A percentile compares a stretch with the other conserved stretches of the same genome.
Evolutionary conservation across 35 echinoderm and acorn worm genomes (phyloP).

Genomic region (Eucidaris tribuloides): DNA sequence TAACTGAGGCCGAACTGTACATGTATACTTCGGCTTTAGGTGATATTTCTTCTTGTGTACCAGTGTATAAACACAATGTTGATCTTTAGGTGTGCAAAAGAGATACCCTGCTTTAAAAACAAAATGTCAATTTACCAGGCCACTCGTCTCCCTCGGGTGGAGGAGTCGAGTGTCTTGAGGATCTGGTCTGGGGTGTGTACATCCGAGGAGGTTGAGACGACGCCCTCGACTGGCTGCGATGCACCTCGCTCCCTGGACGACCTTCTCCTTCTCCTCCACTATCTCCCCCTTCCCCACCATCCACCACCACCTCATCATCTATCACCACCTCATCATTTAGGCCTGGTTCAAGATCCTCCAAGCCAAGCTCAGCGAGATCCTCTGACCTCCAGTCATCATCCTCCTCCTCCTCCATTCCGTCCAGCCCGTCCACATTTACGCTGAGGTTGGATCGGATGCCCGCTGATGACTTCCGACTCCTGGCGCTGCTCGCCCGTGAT

Average conservation of each 20-base stretch:
- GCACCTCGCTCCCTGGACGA: not conserved
- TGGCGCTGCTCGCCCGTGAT: not conserved
- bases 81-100: too few species aligned
- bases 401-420: not conserved
- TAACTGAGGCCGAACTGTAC: too few species aligned
- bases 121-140: too few species aligned
- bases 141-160: slow-evolving; percentile 19
- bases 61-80: too few species aligned
- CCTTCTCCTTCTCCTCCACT: not conserved
- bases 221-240: not conserved
- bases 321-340: not conserved
- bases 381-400: slow-evolving; percentile 26
- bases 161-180: not conserved
- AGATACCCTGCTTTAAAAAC: too few species aligned
- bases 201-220: not conserved
- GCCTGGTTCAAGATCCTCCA: not conserved
- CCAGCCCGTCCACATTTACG: not conserved
- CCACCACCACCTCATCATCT: not conserved
- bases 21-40: too few species aligned
- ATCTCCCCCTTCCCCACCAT: not conserved
- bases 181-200: slow-evolving; percentile 2
- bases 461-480: slow-evolving; percentile 1
- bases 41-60: too few species aligned
- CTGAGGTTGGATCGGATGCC: not conserved
- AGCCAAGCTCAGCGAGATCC: not conserved